Percentiles rank a stretch among this genome's conserved stretches.
These are phyloP conservation scores for Hemitrygon akajei DNA, from an alignment of 2,797 vertebrate species.

Conservation along the genomic window DNA sequence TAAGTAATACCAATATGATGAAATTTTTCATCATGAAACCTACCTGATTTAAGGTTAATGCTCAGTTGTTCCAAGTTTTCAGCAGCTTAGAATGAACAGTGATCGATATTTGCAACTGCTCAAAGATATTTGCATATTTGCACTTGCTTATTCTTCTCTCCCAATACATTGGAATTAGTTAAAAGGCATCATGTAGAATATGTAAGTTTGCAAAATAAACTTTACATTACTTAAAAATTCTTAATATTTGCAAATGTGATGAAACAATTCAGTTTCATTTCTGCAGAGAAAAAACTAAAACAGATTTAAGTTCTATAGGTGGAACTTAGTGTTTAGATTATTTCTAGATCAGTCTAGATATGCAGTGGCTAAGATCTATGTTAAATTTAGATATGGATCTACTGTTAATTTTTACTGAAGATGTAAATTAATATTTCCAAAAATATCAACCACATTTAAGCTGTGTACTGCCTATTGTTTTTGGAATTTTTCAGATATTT, in stretches of 20 bases:
- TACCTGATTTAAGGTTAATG: constrained; percentile 43
- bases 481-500: neutral
- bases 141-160: neutral
- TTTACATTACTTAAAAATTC: neutral
- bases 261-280: neutral
- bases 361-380: neutral
- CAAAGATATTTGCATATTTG: constrained; percentile 17
- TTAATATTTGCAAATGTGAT: neutral
- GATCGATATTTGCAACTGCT: constrained; percentile 3
- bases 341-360: neutral
- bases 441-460: neutral
- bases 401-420: neutral
- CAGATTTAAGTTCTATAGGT: neutral
- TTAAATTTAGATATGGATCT: neutral
- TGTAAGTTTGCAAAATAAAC: neutral
- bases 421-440: neutral
- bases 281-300: neutral
- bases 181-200: neutral
- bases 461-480: constrained; percentile 6
- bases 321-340: neutral
- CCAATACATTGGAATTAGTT: neutral
- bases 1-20: constrained; percentile 42
- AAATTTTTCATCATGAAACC: constrained; percentile 44
- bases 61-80: neutral
- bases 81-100: constrained; percentile 17